phyloP scores from a whole-genome alignment of 35 echinoderm and acorn worm genomes.

The Diadema setosum region DNA sequence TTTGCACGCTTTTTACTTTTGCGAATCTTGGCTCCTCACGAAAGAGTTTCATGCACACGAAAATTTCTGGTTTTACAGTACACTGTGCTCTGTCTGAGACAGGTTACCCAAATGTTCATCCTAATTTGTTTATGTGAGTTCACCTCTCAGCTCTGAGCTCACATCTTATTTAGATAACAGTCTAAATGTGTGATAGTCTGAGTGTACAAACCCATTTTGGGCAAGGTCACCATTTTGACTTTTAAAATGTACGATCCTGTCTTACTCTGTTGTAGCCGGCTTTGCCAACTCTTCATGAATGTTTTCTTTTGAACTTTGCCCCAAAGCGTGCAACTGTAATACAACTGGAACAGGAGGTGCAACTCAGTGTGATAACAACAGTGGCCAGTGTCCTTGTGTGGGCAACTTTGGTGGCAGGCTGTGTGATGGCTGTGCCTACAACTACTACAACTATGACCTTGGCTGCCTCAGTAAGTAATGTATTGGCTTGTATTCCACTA shows the following conservation, averaged over 20 bases:
- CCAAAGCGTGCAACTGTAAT: slow-evolving; percentile 74
- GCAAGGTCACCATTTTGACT: too few species aligned
- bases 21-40: too few species aligned
- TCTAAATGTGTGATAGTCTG: too few species aligned
- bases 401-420: slow-evolving; percentile 80
- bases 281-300: not conserved
- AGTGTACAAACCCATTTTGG: too few species aligned
- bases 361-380: slow-evolving; percentile 66
- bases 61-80: too few species aligned
- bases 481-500: not conserved
- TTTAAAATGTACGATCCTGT: not conserved
- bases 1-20: too few species aligned
- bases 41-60: too few species aligned
- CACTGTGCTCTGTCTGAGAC: too few species aligned
- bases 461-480: slow-evolving; percentile 78
- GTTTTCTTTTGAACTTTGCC: not conserved
- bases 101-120: too few species aligned
- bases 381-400: slow-evolving; percentile 83
- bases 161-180: too few species aligned
- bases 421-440: slow-evolving; percentile 64
- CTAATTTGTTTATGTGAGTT: too few species aligned
- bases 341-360: slow-evolving; percentile 47
- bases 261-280: not conserved
- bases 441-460: slow-evolving; percentile 69
- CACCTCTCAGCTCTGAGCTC: too few species aligned